Evolutionary conservation across 1,140 invertebrate genomes (phyloP), one percentile per base, ranked within the genome.

Genomic region (Diorhabda elongata): DNA sequence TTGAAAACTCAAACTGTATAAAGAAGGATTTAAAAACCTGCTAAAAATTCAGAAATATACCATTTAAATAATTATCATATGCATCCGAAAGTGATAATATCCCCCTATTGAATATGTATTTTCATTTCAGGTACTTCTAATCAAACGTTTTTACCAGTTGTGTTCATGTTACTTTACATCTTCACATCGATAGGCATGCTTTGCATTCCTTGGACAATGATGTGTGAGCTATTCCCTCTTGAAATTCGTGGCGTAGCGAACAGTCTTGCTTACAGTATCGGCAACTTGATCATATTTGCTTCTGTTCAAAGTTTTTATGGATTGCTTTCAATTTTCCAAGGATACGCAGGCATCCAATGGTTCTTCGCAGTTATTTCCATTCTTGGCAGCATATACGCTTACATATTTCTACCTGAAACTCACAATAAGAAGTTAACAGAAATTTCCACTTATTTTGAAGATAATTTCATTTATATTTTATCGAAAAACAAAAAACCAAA

Each of bases 401-500:
- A 84, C 68, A 74, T 90, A 8, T 82, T 88, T 73, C 80, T 92
- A 6, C 90, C 90, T 0, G 91, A 92, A 80, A 92, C 91, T 0
- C 89, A 91, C 76, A 85, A 84, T 6, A 90, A 87, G 75, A 87
- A 86, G 66, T 79, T 91, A 2, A 85, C 85, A 3, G 89, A 92
- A 75, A 91, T 92, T 68, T 84, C 88, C 69, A 81, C 85, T 9
- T 87, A 88, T 71, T 88, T 87, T 71, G 73, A 82, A 1, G 77
- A 82, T 58, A 84, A 71, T 3, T 76, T 69, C 7, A 71, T 82
- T 7, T 83, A 78, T 70, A 69, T 82, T 5, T 81, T 75, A 64
- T 70, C 78, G 4, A 61, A 63, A n/a, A 64, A 73, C 44, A 67
- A 67, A 44, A 42, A 70, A 52, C 58, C 47, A n/a, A 52, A 52